Base-by-base conservation (phyloP, 2,113 vertebrate species). In the Ageneiosus marmoratus region DNA sequence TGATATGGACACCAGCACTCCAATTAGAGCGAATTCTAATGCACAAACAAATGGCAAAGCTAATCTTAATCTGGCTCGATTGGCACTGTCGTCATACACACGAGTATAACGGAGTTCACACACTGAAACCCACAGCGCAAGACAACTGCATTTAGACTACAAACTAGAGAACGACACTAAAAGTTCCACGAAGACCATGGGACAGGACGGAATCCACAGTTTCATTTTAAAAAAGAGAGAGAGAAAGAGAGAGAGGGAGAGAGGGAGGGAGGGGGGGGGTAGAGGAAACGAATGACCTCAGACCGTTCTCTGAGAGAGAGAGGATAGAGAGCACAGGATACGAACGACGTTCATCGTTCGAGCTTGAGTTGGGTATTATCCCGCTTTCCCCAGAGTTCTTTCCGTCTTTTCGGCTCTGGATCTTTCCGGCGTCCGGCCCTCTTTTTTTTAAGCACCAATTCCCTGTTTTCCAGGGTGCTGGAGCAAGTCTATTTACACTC, bases 141-240 rank as follows among this genome's bases (percentile, higher is more conserved):
- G 93, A 94, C 83, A 79, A 84, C 94, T 94, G 94, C 92, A 94
- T 94, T 94, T 94, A 92, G 93, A 94, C 94, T 94, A 94, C 94
- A 93, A 94, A 94, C 94, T 94, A 94, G 93, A 94, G 93, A 94
- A 93, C 94, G 94, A 94, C 94, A 91, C 91, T 93, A 94, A 94
- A 76, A 94, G 62, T 92, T 94, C 93, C 94, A 94, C 93, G 91
- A 94, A 94, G 94, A 94, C 93, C 94, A 94, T 94, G 93, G 93
- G 92, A 94, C 94, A 90, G 92, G 94, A 94, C 93, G 92, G 93
- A 93, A 93, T 94, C 93, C 94, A 94, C 94, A 94, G 92, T 88
- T 87, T 87, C 81, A 83, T 85, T 85, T 76, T 78, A 92, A 92
- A 90, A 90, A 90, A 92, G 37, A n/a, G n/a, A n/a, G n/a, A n/a